Conservation (phyloP, 2,888 invertebrate species). For the Spilosoma lubricipeda region DNA sequence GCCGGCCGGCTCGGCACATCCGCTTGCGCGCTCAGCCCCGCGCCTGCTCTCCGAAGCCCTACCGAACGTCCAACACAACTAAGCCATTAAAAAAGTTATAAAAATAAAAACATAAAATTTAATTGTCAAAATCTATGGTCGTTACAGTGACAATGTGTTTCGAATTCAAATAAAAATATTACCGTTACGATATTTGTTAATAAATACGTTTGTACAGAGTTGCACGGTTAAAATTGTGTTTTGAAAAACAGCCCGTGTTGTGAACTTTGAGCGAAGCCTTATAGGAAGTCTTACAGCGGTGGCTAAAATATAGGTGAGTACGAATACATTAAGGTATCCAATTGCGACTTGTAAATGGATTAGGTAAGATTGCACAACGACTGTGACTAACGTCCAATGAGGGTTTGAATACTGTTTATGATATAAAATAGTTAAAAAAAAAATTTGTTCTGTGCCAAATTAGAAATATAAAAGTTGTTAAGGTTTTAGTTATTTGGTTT, state of each 20-base stretch:
- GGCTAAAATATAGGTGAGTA: slow-evolving; percentile 67
- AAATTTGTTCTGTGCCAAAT: too few species aligned
- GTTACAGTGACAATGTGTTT: slow-evolving; percentile 49
- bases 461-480: not conserved
- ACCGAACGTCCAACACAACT: slow-evolving; percentile 36
- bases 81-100: slow-evolving; percentile 31
- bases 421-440: not conserved
- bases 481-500: not conserved
- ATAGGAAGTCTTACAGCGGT: slow-evolving; percentile 62
- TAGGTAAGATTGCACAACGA: slow-evolving; percentile 42
- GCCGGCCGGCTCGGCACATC: slow-evolving; percentile 82
- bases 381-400: slow-evolving; percentile 8
- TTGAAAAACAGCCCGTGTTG: slow-evolving; percentile 55
- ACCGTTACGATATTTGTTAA: slow-evolving; percentile 28
- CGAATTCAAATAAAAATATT: slow-evolving; percentile 26
- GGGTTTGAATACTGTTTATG: not conserved
- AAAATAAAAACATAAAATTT: slow-evolving; percentile 19
- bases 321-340: slow-evolving; percentile 61
- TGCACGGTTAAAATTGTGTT: slow-evolving; percentile 46
- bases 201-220: slow-evolving; percentile 34
- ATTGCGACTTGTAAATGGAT: slow-evolving; percentile 46
- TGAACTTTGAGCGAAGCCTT: slow-evolving; percentile 62
- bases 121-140: slow-evolving; percentile 16
- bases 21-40: slow-evolving; percentile 80
- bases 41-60: slow-evolving; percentile 66